A percentile compares a stretch with the other conserved stretches of the same genome.
Conservation (phyloP, 2,888 invertebrate genomes). For the Camponotus fellah region DNA sequence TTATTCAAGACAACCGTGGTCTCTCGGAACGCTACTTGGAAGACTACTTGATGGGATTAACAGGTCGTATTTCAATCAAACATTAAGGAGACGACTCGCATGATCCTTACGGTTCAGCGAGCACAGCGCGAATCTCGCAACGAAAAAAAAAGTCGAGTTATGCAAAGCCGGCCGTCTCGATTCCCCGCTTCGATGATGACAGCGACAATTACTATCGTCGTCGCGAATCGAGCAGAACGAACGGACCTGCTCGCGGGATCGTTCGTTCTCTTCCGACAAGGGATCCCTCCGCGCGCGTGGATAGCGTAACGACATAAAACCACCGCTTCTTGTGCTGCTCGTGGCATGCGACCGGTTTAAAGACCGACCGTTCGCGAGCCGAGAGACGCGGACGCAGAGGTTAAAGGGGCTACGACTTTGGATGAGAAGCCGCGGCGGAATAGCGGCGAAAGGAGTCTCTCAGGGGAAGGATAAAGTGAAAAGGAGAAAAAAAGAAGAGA, state of each 20-base stretch:
- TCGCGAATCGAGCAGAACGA: constrained; percentile 12
- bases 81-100: background rate
- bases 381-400: constrained; percentile 50
- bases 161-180: constrained; percentile 4
- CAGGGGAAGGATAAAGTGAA: constrained; percentile 30
- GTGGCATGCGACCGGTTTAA: constrained; percentile 67
- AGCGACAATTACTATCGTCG: constrained; percentile 6
- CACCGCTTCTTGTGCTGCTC: constrained; percentile 53
- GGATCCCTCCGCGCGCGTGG: constrained; percentile 34
- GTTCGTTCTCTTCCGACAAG: constrained; percentile 34
- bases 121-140: background rate
- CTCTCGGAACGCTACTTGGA: background rate
- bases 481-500: background rate
- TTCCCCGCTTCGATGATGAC: constrained; percentile 4
- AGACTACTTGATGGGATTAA: background rate
- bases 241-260: background rate
- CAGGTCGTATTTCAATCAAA: background rate
- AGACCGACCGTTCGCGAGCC: constrained; percentile 55
- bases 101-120: constrained; percentile 16
- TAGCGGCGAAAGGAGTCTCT: constrained; percentile 56
- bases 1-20: background rate
- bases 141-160: background rate
- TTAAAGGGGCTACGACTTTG: constrained; percentile 61
- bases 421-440: constrained; percentile 43
- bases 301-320: constrained; percentile 59